Percentiles rank a stretch among this genome's conserved stretches.
Conservation (phyloP, 2,888 invertebrate species). For the Eupithecia inturbata region DNA sequence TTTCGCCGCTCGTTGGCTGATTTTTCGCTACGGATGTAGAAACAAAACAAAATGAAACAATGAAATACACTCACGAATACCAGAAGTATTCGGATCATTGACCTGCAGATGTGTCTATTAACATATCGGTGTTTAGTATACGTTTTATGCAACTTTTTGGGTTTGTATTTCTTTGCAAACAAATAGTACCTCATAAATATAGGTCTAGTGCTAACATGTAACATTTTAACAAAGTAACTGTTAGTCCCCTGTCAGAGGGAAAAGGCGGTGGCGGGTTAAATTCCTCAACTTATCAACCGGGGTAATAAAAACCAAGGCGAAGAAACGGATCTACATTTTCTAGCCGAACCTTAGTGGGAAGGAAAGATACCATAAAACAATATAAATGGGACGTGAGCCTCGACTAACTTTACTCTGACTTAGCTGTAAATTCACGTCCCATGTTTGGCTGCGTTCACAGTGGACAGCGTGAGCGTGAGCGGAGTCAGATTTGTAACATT, state of each 20-base stretch:
- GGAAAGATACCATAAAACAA: constrained; percentile 78
- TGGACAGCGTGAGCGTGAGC: not conserved
- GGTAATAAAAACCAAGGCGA: constrained; percentile 62
- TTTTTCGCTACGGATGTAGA: too few species aligned
- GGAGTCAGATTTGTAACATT: not conserved
- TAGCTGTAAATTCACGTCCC: constrained; percentile 59
- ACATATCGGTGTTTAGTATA: too few species aligned
- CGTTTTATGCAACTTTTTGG: too few species aligned
- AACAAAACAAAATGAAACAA: too few species aligned
- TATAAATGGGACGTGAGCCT: constrained; percentile 76
- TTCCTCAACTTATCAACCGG: constrained; percentile 39
- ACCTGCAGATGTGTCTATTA: too few species aligned
- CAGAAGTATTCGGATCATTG: too few species aligned
- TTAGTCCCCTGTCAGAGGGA: constrained; percentile 19
- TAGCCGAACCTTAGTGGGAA: constrained; percentile 62
- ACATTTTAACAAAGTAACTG: constrained; percentile 12
- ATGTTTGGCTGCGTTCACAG: constrained; percentile 30
- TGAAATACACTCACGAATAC: too few species aligned
- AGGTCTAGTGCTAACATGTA: not conserved
- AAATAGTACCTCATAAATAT: not conserved
- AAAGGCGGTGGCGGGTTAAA: constrained; percentile 23
- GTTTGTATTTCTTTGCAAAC: not conserved
- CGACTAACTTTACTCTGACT: constrained; percentile 59
- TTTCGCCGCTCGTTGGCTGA: not conserved
- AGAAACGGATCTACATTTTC: constrained; percentile 67